A percentile compares a stretch with the other conserved stretches of the same genome.
phyloP scores from a whole-genome alignment of 1,140 invertebrate genomes.

The Bombus confusus region DNA sequence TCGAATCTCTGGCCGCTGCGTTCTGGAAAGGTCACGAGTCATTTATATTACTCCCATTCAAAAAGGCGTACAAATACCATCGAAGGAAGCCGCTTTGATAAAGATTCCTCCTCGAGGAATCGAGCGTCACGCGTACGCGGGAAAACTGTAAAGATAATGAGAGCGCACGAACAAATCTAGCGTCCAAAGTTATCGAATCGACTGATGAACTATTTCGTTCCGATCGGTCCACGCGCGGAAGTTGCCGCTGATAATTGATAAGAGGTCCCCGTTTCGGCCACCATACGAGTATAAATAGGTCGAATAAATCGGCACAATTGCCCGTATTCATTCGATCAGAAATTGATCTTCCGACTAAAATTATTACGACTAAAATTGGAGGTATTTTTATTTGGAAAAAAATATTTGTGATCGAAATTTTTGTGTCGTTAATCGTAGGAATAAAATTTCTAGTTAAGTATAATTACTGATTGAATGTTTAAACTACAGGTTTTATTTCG shows the following conservation, averaged over 20 bases:
- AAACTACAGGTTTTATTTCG: too few relatives aligned
- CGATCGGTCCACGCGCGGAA: slow-evolving; percentile 52
- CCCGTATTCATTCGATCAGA: neutral
- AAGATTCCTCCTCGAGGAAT: slow-evolving; percentile 68
- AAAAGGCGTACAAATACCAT: slow-evolving; percentile 65
- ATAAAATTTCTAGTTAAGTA: neutral
- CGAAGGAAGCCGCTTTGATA: slow-evolving; percentile 68
- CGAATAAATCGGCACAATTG: neutral
- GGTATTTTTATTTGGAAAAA: too few relatives aligned
- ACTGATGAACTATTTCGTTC: slow-evolving; percentile 56
- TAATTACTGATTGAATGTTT: too few relatives aligned
- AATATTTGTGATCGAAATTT: neutral
- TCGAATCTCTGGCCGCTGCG: slow-evolving; percentile 38
- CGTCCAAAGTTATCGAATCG: slow-evolving; percentile 64
- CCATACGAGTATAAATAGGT: slow-evolving; percentile 1
- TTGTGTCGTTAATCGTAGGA: neutral
- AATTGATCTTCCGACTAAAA: neutral
- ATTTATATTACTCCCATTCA: slow-evolving; percentile 67
- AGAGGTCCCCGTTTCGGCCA: slow-evolving; percentile 7
- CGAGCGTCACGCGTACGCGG: neutral
- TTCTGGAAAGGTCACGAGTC: slow-evolving; percentile 69
- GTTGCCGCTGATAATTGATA: slow-evolving; percentile 47
- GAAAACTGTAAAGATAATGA: slow-evolving; percentile 48
- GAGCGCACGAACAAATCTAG: neutral
- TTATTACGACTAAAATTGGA: neutral